Conservation (phyloP, 2,113 vertebrate genomes). For the Erinaceus europaeus region DNA sequence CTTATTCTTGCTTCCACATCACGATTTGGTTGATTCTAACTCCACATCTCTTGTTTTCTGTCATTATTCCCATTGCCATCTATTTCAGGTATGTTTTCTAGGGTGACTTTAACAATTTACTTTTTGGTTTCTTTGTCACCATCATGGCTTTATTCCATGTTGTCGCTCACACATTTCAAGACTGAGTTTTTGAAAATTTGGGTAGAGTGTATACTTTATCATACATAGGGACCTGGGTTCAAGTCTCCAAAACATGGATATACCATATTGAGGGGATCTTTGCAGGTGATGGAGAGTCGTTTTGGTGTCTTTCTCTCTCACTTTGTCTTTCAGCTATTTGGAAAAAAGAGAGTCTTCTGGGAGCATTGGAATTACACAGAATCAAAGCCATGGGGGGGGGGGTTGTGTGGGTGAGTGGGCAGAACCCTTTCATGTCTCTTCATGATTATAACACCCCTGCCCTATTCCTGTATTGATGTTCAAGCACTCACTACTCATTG, state of each 20-base stretch:
- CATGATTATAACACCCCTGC: not conserved
- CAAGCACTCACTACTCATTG: not conserved
- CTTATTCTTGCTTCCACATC: not conserved
- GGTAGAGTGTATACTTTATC: too few relatives aligned
- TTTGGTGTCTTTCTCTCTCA: too few relatives aligned
- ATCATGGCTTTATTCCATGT: not conserved
- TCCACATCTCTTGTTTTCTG: not conserved
- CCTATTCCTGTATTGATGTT: not conserved
- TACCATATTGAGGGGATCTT: too few relatives aligned
- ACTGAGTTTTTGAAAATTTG: too few relatives aligned
- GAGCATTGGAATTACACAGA: too few relatives aligned
- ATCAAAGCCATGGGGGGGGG: too few relatives aligned
- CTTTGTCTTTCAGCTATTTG: too few relatives aligned
- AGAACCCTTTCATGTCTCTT: not conserved
- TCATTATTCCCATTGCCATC: not conserved
- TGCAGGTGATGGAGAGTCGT: too few relatives aligned
- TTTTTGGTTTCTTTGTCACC: constrained; percentile 3
- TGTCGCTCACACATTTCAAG: not conserved
- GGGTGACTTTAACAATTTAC: not conserved
- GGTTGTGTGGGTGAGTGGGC: too few relatives aligned
- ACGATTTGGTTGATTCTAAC: not conserved
- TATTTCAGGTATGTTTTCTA: not conserved
- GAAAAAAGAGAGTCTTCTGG: too few relatives aligned
- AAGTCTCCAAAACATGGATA: too few relatives aligned
- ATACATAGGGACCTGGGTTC: too few relatives aligned